Evolutionary conservation across 2,113 vertebrate genomes (phyloP).

Genomic region (Tympanuchus pallidicinctus): DNA sequence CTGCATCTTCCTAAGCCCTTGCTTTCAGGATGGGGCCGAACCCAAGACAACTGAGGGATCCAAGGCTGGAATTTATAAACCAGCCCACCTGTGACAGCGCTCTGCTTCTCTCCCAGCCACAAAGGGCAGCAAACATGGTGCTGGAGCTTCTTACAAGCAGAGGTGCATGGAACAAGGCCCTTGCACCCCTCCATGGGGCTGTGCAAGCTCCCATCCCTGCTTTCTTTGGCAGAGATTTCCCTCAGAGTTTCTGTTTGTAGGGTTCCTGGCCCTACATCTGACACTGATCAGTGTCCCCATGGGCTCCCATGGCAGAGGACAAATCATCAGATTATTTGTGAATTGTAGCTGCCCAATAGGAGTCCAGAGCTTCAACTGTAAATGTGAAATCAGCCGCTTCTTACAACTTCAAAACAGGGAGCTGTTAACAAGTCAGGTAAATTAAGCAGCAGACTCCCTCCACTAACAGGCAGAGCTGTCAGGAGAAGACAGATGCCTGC

Average conservation of each 20-base stretch:
- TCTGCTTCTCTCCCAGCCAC: not conserved
- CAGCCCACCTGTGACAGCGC: not conserved
- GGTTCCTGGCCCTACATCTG: constrained; percentile 17
- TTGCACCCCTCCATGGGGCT: not conserved
- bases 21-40: not conserved
- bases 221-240: constrained; percentile 27
- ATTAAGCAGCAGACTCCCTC: constrained; percentile 76
- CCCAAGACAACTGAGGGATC: accelerated
- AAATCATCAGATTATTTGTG: constrained; percentile 75
- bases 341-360: constrained; percentile 64
- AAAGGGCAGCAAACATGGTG: accelerated
- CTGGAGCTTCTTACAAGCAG: not conserved
- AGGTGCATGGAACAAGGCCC: not conserved
- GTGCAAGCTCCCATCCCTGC: not conserved
- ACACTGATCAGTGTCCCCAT: constrained; percentile 8
- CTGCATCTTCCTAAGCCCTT: not conserved
- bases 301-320: constrained; percentile 47
- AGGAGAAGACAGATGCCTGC: constrained; percentile 77
- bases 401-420: constrained; percentile 72
- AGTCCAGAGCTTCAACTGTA: constrained; percentile 60
- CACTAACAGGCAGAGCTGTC: constrained; percentile 76
- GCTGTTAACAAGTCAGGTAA: constrained; percentile 79
- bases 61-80: not conserved
- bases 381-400: constrained; percentile 71
- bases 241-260: not conserved